Evolutionary conservation across 2,888 invertebrate genomes (phyloP).

Genomic region (Polietes domitor): DNA sequence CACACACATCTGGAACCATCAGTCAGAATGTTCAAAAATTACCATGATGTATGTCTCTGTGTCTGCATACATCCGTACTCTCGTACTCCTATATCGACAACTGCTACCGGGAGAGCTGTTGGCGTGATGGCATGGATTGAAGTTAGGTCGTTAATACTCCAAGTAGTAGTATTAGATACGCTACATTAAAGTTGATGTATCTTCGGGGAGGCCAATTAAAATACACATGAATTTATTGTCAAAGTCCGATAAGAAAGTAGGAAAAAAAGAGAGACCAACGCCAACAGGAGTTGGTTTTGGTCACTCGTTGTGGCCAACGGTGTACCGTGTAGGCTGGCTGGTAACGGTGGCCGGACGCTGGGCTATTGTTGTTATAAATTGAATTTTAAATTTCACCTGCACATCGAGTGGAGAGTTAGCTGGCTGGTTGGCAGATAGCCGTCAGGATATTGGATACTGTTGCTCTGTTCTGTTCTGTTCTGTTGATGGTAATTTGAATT

Average conservation of each 20-base stretch:
- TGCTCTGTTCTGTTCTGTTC: too few relatives aligned
- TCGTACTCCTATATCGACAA: conserved; percentile 23
- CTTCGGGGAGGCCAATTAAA: conserved; percentile 66
- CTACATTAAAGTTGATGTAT: conserved; percentile 67
- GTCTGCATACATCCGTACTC: background rate
- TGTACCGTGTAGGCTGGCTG: too few relatives aligned
- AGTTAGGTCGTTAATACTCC: conserved; percentile 66
- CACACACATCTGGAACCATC: background rate
- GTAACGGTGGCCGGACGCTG: too few relatives aligned
- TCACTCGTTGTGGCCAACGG: too few relatives aligned
- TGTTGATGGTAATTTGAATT: conserved; percentile 48
- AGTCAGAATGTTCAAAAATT: conserved; percentile 25
- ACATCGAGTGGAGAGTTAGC: conserved; percentile 7
- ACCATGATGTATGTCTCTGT: conserved; percentile 21
- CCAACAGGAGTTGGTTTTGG: conserved; percentile 15
- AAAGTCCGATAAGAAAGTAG: conserved; percentile 54
- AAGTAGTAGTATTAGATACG: conserved; percentile 66
- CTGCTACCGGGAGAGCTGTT: background rate
- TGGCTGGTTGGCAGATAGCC: background rate
- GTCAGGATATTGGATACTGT: background rate
- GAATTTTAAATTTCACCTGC: conserved; percentile 64
- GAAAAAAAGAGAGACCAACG: background rate
- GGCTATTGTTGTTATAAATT: conserved; percentile 66
- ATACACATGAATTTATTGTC: conserved; percentile 65
- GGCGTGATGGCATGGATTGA: conserved; percentile 38